Evolutionary conservation across 2,797 vertebrate genomes (phyloP), one percentile per base, ranked within the genome.

Genomic region (Pangasius sanitwongsei): DNA sequence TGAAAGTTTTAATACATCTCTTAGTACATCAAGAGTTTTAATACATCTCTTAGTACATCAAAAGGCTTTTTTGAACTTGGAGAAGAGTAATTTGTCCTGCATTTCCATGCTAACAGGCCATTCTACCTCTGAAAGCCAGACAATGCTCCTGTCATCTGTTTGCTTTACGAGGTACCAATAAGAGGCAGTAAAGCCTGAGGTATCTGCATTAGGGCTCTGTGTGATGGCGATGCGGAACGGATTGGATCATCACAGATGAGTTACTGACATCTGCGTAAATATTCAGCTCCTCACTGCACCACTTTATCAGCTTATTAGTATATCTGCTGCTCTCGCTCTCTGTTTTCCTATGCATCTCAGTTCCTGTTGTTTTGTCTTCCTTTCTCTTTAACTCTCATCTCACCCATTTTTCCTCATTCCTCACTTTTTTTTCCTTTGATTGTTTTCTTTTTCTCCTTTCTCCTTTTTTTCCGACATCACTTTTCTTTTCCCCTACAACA

Each of bases 281-380:
- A 81, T 89, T 80, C 83, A 41, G 5, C 31, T 70, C 83, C 63
- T 25, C 53, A 69, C 72, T 41, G 57, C 87, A 85, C 48, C 74
- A 85, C 74, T 85, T 85, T 57, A 70, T 80, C 61, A 48, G 74
- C 63, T 57, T 80, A 80, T 57, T 85, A 85, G 34, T 23, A 48
- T 80, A 80, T 67, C 83, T 44, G 70, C 70, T 15, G 28, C 92
- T 63, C 89, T 88, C 57, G 85, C 91, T 89, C 89, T 72, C 72
- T 91, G 88, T 82, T 65, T 89, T 91, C 89, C 67, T 77, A 72
- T 41, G 75, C 87, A 11, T 80, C 59, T 89, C 41, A 50, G 6
- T 50, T 53, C 86, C 69, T 69, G 85, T 34, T 80, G 55, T 55
- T 50, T 78, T 65, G 48, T 59, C 59, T 53, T 41, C 3, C 69